A percentile compares a stretch with the other conserved stretches of the same genome.
phyloP scores from a whole-genome alignment of 2,888 invertebrate genomes.

The Agonopterix arenella region DNA sequence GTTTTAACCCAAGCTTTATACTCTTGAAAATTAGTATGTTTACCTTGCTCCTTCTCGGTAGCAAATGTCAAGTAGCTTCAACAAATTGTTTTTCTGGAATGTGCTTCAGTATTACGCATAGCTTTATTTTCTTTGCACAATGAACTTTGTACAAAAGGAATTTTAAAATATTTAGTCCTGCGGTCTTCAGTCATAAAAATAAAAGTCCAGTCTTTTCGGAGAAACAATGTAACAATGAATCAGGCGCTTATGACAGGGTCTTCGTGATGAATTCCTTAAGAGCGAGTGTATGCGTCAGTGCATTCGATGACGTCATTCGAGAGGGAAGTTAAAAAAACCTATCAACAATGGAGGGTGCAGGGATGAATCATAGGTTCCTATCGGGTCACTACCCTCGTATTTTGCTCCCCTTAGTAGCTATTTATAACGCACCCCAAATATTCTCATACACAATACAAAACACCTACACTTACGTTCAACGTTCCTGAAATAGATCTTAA shows the following conservation, averaged over 20 bases:
- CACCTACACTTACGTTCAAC: too few species aligned
- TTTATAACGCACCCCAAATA: conserved; percentile 47
- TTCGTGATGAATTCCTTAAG: conserved; percentile 48
- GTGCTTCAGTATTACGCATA: conserved; percentile 20
- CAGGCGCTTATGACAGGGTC: conserved; percentile 43
- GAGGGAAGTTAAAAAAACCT: conserved; percentile 49
- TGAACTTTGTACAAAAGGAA: conserved; percentile 17
- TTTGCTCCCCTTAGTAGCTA: conserved; percentile 42
- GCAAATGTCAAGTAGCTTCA: conserved; percentile 26
- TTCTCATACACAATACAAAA: too few species aligned
- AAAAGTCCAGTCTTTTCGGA: conserved; percentile 26
- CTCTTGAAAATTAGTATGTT: conserved; percentile 29
- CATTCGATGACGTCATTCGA: conserved; percentile 52
- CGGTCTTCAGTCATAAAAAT: conserved; percentile 31
- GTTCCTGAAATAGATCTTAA: too few species aligned
- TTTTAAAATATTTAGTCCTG: conserved; percentile 23
- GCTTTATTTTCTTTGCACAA: conserved; percentile 10
- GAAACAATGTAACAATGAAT: conserved; percentile 47
- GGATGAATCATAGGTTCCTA: conserved; percentile 70
- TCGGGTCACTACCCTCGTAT: conserved; percentile 52
- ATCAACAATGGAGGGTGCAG: conserved; percentile 58
- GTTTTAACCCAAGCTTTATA: conserved; percentile 6
- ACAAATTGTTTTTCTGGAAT: conserved; percentile 10
- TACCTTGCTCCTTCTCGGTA: conserved; percentile 29
- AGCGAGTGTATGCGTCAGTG: conserved; percentile 20